A percentile compares a stretch with the other conserved stretches of the same genome.
Evolutionary conservation across 2,113 vertebrate genomes (phyloP).

Genomic region (Notechis scutatus): DNA sequence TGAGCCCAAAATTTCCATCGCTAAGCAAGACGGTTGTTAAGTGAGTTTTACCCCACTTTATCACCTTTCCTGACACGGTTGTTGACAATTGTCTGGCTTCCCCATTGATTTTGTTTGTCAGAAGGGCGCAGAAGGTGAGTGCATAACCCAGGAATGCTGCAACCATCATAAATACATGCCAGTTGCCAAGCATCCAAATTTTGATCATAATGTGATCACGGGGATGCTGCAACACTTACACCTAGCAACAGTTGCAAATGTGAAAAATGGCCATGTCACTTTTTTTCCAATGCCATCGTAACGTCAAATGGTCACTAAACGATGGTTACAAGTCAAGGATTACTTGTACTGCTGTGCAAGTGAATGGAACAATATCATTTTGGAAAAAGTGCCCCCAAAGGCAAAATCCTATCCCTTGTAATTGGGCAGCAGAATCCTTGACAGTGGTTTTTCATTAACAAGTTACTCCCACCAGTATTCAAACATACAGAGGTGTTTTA

Average conservation of each 20-base stretch:
- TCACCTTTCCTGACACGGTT: background rate
- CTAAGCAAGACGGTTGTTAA: background rate
- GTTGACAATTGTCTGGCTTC: background rate
- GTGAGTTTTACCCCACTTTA: background rate
- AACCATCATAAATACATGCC: background rate
- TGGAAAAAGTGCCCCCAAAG: background rate
- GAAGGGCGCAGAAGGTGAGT: background rate
- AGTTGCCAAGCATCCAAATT: background rate
- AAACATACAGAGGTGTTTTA: background rate
- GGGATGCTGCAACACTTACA: background rate
- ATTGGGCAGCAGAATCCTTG: background rate
- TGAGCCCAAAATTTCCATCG: background rate
- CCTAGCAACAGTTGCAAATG: background rate
- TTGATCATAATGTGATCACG: background rate
- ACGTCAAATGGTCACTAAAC: background rate
- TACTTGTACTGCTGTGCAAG: background rate
- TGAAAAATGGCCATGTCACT: background rate
- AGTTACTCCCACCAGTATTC: background rate
- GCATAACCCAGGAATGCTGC: background rate
- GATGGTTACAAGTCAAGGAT: background rate
- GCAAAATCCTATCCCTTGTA: background rate
- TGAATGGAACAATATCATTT: background rate
- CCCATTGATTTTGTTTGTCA: background rate
- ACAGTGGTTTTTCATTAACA: background rate
- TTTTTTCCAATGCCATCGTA: background rate